phyloP scores from a whole-genome alignment of 1,140 invertebrate genomes.

The Leptestheria dahalacensis region DNA sequence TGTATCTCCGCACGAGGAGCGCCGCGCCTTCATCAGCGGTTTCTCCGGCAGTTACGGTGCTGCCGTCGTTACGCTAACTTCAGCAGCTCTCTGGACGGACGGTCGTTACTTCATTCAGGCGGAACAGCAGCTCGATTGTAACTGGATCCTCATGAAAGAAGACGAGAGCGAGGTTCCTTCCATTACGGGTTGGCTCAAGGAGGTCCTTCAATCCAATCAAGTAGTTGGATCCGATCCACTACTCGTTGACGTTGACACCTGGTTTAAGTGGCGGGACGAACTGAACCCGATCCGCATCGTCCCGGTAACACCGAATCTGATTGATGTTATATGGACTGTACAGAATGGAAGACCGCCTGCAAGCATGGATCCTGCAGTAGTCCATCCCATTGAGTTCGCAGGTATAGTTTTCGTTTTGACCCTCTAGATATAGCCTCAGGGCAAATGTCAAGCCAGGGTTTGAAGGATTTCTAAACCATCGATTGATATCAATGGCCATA shows the following conservation, averaged over 20 bases:
- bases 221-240: slow-evolving; percentile 70
- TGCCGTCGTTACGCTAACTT: slow-evolving; percentile 54
- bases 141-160: slow-evolving; percentile 63
- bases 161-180: slow-evolving; percentile 34
- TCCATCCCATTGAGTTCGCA: slow-evolving; percentile 38
- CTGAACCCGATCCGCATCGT: slow-evolving; percentile 35
- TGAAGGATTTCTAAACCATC: no score
- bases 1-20: slow-evolving; percentile 53
- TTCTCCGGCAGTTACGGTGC: slow-evolving; percentile 70
- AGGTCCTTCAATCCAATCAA: slow-evolving; percentile 42
- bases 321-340: slow-evolving; percentile 66
- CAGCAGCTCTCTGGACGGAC: slow-evolving; percentile 70
- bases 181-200: slow-evolving; percentile 35
- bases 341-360: slow-evolving; percentile 34
- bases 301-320: slow-evolving; percentile 50
- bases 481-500: neutral
- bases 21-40: slow-evolving; percentile 65
- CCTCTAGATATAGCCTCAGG: no score
- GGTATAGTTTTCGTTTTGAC: slow-evolving; percentile 31
- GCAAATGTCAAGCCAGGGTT: no score
- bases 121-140: slow-evolving; percentile 53
- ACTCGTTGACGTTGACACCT: slow-evolving; percentile 29
- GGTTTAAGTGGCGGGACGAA: slow-evolving; percentile 23
- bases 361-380: slow-evolving; percentile 34
- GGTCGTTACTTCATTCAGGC: slow-evolving; percentile 66